A percentile compares a stretch with the other conserved stretches of the same genome.
phyloP scores from a whole-genome alignment of 2,113 vertebrate species.

The Rhipidura dahli region DNA sequence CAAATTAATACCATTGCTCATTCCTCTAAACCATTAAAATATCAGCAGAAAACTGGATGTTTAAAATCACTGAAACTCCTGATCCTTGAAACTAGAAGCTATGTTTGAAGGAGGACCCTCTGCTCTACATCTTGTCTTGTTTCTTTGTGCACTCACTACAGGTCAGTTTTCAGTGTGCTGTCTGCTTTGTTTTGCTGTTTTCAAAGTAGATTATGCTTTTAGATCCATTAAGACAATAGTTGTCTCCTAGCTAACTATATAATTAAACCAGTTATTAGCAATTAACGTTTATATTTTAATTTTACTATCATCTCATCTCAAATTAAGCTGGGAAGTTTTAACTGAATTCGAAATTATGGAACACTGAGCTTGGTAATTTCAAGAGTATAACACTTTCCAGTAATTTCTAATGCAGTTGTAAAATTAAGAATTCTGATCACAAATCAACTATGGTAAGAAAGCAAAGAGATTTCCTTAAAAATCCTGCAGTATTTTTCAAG shows the following conservation, averaged over 20 bases:
- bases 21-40: neutral
- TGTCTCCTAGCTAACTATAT: neutral
- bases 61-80: neutral
- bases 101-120: neutral
- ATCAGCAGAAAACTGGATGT: neutral
- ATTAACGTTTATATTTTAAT: neutral
- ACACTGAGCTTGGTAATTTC: neutral
- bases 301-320: neutral
- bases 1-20: neutral
- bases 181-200: neutral
- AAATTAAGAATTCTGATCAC: neutral
- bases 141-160: neutral
- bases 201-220: neutral
- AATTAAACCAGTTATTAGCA: neutral
- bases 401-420: neutral
- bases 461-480: neutral
- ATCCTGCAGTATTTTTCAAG: neutral
- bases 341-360: neutral
- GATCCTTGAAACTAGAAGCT: neutral
- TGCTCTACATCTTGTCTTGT: rapidly evolving
- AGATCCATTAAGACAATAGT: neutral
- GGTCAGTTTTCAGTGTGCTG: neutral
- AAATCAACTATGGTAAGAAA: neutral
- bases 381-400: neutral
- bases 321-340: neutral